Percentiles rank a stretch among this genome's conserved stretches.
Conservation (phyloP, 2,797 vertebrate genomes). For the Oreonectes daqikongensis region DNA sequence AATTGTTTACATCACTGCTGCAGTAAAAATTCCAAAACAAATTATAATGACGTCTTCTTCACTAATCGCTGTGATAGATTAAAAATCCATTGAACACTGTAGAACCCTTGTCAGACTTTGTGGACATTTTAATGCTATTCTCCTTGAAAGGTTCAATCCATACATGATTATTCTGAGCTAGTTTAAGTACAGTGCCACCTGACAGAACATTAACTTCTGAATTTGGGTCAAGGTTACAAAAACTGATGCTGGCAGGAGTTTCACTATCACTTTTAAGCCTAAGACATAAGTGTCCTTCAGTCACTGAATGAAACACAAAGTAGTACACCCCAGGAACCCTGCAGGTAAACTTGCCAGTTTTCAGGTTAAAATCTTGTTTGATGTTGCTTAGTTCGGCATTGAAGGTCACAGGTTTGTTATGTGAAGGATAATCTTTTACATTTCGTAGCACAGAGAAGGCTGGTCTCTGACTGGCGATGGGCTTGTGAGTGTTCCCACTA, state of each 20-base stretch:
- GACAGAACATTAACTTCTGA: constrained; percentile 73
- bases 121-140: constrained; percentile 67
- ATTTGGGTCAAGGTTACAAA: constrained; percentile 78
- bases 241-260: constrained; percentile 51
- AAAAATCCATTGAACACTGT: constrained; percentile 74
- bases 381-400: constrained; percentile 65
- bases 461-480: rapidly evolving
- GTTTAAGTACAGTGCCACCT: constrained; percentile 67
- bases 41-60: neutral
- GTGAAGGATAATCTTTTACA: neutral
- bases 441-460: constrained; percentile 77
- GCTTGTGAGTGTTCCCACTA: constrained; percentile 18
- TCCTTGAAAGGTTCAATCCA: constrained; percentile 71
- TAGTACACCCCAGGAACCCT: constrained; percentile 78
- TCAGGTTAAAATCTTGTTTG: constrained; percentile 62
- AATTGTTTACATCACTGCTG: neutral
- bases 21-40: too few relatives aligned
- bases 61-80: neutral
- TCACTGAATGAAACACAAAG: constrained; percentile 75
- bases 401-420: constrained; percentile 68
- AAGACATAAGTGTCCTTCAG: constrained; percentile 72
- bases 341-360: constrained; percentile 76
- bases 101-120: constrained; percentile 17
- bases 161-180: constrained; percentile 61
- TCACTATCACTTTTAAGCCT: constrained; percentile 51